These are phyloP conservation scores for Homalodisca vitripennis DNA, from an alignment of 1,140 invertebrate species.

Conservation along the genomic window DNA sequence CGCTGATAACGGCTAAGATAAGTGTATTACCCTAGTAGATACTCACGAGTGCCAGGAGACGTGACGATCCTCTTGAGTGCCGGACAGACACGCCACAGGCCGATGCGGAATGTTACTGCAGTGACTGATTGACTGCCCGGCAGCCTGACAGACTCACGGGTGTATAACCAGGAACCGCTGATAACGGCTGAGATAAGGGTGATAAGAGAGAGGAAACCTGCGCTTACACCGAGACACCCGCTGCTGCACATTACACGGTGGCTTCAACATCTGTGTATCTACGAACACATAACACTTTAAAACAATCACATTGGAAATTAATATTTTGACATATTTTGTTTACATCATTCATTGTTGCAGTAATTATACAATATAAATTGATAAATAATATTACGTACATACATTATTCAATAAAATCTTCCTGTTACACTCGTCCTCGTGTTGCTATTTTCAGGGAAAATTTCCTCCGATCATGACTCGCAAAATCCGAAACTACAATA, in stretches of 20 bases:
- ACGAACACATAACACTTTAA: too few relatives aligned
- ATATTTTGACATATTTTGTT: too few relatives aligned
- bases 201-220: slow-evolving; percentile 48
- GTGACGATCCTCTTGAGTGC: slow-evolving; percentile 39
- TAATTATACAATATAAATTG: too few relatives aligned
- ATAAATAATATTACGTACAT: too few relatives aligned
- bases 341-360: too few relatives aligned
- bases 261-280: too few relatives aligned
- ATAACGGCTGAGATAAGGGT: slow-evolving; percentile 52
- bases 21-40: slow-evolving; percentile 45
- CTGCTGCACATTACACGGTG: slow-evolving; percentile 17
- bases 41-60: slow-evolving; percentile 24
- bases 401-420: too few relatives aligned
- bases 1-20: slow-evolving; percentile 51
- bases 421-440: too few relatives aligned
- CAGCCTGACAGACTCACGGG: slow-evolving; percentile 50
- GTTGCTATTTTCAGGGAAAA: too few relatives aligned
- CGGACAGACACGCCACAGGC: slow-evolving; percentile 54
- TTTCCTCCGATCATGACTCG: too few relatives aligned
- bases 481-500: too few relatives aligned
- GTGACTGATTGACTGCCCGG: slow-evolving; percentile 46
- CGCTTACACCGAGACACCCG: slow-evolving; percentile 47
- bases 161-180: slow-evolving; percentile 53
- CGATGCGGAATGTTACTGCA: slow-evolving; percentile 51
- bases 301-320: too few relatives aligned